Evolutionary conservation across 2,797 vertebrate species (phyloP).

Genomic region (Triplophysa yarkandensis): DNA sequence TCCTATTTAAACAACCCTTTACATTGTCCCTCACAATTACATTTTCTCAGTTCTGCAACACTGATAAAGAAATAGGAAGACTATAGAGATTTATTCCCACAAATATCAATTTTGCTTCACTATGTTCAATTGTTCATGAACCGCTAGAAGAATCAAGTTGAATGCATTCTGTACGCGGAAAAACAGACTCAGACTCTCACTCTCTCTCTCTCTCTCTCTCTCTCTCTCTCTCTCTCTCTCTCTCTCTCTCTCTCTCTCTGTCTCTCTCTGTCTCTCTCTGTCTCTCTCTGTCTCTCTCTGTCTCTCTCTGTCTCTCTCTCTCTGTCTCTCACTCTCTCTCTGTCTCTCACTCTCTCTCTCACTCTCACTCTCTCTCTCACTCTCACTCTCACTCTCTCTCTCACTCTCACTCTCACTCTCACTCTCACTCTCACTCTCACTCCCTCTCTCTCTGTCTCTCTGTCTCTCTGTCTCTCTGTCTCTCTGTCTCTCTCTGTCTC

Average conservation of each 20-base stretch:
- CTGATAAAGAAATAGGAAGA: background rate
- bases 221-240: constrained; percentile 14
- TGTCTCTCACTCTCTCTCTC: constrained; percentile 21
- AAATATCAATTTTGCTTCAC: background rate
- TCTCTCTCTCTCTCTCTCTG: constrained; percentile 1
- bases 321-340: background rate
- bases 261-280: constrained; percentile 27
- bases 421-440: background rate
- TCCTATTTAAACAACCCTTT: too few relatives aligned
- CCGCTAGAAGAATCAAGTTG: background rate
- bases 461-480: background rate
- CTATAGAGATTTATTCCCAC: background rate
- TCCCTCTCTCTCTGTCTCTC: constrained; percentile 29
- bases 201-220: constrained; percentile 1
- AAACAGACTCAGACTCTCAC: background rate
- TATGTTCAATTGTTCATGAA: background rate
- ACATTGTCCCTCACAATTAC: background rate
- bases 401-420: constrained; percentile 31
- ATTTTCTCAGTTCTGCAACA: constrained; percentile 1
- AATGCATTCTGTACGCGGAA: background rate
- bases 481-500: constrained; percentile 24
- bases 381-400: constrained; percentile 21
- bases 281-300: too few relatives aligned
- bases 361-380: constrained; percentile 32
- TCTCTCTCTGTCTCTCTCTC: constrained; percentile 14